Conservation (phyloP, 2,888 invertebrate species). For the Punctoribates punctum region DNA sequence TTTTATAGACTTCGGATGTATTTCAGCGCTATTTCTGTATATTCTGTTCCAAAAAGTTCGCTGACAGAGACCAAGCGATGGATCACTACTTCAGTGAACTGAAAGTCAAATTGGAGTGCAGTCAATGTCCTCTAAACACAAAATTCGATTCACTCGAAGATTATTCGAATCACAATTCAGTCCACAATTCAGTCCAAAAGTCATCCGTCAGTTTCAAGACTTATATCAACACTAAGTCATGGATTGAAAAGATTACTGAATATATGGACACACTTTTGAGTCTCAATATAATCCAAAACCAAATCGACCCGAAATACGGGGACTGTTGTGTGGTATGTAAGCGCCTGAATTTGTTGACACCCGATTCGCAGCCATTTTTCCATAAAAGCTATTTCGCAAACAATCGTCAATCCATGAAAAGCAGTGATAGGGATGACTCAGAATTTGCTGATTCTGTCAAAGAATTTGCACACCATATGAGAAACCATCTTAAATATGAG, state of each 20-base stretch:
- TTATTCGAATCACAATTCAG: neutral
- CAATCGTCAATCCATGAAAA: neutral
- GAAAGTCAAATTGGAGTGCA: neutral
- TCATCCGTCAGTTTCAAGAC: too few species aligned
- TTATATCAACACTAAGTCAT: neutral
- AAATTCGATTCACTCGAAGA: neutral
- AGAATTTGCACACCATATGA: neutral
- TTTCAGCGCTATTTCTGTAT: neutral
- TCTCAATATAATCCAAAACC: too few species aligned
- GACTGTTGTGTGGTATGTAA: slow-evolving; percentile 8
- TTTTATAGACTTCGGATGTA: neutral
- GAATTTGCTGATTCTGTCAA: too few species aligned
- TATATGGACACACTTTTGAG: neutral
- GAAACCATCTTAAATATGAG: neutral
- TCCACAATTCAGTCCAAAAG: neutral
- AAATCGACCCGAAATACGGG: neutral
- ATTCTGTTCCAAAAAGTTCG: neutral
- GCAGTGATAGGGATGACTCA: neutral
- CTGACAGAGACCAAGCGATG: neutral
- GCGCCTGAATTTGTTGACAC: neutral
- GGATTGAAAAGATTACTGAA: neutral
- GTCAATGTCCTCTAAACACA: neutral
- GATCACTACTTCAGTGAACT: neutral
- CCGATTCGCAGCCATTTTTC: slow-evolving; percentile 4
- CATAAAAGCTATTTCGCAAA: neutral